These are phyloP conservation scores for Oligia strigilis DNA, from an alignment of 2,888 invertebrate genomes.

Conservation along the genomic window DNA sequence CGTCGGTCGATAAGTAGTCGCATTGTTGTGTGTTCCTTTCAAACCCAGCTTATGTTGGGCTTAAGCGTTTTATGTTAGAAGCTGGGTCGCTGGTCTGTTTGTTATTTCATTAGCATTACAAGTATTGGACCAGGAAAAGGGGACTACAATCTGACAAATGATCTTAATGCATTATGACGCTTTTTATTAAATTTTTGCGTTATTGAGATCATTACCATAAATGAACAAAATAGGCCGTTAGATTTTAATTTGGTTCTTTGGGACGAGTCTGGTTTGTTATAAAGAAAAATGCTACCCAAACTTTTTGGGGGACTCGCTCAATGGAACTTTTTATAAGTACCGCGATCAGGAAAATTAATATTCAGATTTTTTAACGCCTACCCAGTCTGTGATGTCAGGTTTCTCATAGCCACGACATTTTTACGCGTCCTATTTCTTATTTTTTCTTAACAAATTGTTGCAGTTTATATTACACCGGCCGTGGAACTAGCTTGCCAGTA, in stretches of 20 bases:
- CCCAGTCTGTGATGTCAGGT: neutral
- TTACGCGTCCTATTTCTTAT: slow-evolving; percentile 5
- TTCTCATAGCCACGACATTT: slow-evolving; percentile 16
- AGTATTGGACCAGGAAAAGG: neutral
- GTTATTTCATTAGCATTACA: neutral
- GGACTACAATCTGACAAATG: neutral
- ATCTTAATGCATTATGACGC: neutral
- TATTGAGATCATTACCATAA: neutral
- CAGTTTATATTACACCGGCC: slow-evolving; percentile 23
- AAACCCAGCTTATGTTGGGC: slow-evolving; percentile 9
- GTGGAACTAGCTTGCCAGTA: slow-evolving; percentile 14
- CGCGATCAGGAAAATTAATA: neutral
- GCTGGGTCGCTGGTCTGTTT: neutral
- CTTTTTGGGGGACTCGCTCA: too few species aligned
- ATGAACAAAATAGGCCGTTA: too few species aligned
- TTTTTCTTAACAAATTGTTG: slow-evolving; percentile 36
- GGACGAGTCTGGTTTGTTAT: neutral
- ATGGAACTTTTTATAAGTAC: neutral
- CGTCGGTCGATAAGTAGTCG: slow-evolving; percentile 46
- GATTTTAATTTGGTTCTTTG: neutral
- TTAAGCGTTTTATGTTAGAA: slow-evolving; percentile 18
- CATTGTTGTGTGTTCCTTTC: slow-evolving; percentile 51
- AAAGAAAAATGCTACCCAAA: too few species aligned
- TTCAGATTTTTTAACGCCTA: neutral
- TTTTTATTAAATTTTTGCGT: neutral